phyloP scores from a whole-genome alignment of 2,888 invertebrate species.

The Brenthis daphne region DNA sequence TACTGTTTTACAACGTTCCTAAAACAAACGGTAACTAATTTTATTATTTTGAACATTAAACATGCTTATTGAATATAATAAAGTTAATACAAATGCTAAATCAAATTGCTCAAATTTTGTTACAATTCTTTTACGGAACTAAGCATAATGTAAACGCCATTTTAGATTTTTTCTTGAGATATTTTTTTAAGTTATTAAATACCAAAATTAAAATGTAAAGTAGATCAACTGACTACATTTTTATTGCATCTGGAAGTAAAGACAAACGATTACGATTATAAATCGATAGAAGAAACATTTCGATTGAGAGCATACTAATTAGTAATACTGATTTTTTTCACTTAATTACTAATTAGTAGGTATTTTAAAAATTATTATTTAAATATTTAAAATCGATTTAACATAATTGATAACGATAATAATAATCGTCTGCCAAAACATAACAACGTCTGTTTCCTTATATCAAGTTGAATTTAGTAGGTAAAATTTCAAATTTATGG shows the following conservation, averaged over 20 bases:
- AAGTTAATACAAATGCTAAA: constrained; percentile 14
- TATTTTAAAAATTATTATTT: not conserved
- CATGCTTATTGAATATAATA: constrained; percentile 20
- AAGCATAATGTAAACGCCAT: not conserved
- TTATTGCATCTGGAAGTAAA: not conserved
- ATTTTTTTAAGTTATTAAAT: not conserved
- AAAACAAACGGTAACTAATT: constrained; percentile 35
- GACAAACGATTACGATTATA: constrained; percentile 12
- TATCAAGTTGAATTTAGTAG: not conserved
- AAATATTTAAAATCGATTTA: not conserved
- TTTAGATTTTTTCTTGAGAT: constrained; percentile 4
- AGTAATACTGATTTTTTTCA: constrained; percentile 9
- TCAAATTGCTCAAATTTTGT: constrained; percentile 7
- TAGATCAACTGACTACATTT: no score
- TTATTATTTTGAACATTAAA: constrained; percentile 31
- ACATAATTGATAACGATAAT: not conserved
- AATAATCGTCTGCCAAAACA: constrained; percentile 3
- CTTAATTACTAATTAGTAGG: constrained; percentile 14
- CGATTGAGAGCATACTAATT: constrained; percentile 2
- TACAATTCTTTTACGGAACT: not conserved
- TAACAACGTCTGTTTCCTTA: not conserved
- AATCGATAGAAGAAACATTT: not conserved
- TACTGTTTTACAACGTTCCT: constrained; percentile 38
- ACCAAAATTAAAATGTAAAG: no score
- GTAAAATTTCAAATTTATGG: constrained; percentile 25